A percentile compares a stretch with the other conserved stretches of the same genome.
These are phyloP conservation scores for Mormoops blainvillei DNA, from an alignment of 2,113 vertebrate genomes.

Conservation along the genomic window DNA sequence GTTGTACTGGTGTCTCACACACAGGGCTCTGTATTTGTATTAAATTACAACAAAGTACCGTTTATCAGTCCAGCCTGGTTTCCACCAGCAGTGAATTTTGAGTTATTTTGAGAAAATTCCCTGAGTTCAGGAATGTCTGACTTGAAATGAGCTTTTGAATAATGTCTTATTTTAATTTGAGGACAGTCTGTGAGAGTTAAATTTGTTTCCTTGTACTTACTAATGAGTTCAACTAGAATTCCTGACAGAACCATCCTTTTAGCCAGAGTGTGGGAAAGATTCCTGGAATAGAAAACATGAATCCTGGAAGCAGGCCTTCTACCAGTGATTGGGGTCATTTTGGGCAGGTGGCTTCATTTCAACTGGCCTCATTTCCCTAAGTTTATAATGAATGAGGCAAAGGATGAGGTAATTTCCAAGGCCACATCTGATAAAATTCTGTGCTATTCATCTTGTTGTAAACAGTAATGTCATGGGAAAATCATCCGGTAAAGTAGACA, in stretches of 20 bases:
- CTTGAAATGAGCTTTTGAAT: conserved; percentile 20
- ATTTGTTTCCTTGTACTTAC: conserved; percentile 30
- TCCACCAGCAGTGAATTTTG: not conserved
- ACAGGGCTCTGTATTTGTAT: not conserved
- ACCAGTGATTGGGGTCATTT: not conserved
- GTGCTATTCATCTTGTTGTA: not conserved
- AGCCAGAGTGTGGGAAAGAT: not conserved
- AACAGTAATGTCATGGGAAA: not conserved
- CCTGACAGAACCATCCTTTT: not conserved
- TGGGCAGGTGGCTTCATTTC: conserved; percentile 17
- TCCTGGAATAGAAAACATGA: not conserved
- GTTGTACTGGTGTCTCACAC: not conserved
- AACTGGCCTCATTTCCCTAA: not conserved
- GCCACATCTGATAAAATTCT: conserved; percentile 16
- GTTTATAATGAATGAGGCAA: not conserved
- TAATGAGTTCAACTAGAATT: not conserved
- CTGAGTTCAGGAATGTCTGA: not conserved
- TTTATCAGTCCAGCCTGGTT: not conserved
- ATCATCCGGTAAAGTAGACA: not conserved
- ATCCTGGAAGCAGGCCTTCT: not conserved
- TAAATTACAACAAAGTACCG: not conserved
- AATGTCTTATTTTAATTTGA: conserved; percentile 36
- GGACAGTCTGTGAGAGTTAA: not conserved
- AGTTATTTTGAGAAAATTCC: not conserved
- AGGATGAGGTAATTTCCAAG: conserved; percentile 5